Percentiles rank a stretch among this genome's conserved stretches.
These are phyloP conservation scores for Heliconius ismenius DNA, from an alignment of 2,888 invertebrate genomes.

Conservation along the genomic window DNA sequence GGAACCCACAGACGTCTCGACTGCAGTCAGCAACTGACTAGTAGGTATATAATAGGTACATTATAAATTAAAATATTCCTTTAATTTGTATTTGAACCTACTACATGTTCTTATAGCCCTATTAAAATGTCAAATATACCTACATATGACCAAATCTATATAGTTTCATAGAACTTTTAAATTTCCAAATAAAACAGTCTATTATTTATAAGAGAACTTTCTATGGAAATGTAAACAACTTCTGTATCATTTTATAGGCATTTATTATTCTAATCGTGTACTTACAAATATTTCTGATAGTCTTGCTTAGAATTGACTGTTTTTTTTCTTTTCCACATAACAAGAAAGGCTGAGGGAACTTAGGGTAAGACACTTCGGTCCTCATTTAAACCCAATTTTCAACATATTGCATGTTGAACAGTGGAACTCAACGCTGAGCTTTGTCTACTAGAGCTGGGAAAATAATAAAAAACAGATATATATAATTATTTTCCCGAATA, in stretches of 20 bases:
- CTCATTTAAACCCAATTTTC: no score
- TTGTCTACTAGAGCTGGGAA: no score
- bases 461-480: no score
- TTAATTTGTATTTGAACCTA: not conserved
- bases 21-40: no score
- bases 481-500: no score
- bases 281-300: not conserved
- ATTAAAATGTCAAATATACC: not conserved
- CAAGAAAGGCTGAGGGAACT: no score
- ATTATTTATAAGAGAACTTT: constrained; percentile 7
- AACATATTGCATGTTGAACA: no score
- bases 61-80: not conserved
- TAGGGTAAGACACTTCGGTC: no score
- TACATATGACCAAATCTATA: not conserved
- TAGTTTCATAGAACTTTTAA: constrained; percentile 11
- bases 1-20: no score
- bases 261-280: constrained; percentile 14
- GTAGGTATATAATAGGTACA: no score
- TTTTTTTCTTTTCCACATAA: not conserved
- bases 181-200: constrained; percentile 29
- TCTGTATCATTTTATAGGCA: not conserved
- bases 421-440: no score
- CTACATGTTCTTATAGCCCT: not conserved
- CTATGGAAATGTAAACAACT: constrained; percentile 15
- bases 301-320: not conserved